These are phyloP conservation scores for Halcyon leucocephala DNA, from an alignment of 2,797 vertebrate species.

Conservation along the genomic window DNA sequence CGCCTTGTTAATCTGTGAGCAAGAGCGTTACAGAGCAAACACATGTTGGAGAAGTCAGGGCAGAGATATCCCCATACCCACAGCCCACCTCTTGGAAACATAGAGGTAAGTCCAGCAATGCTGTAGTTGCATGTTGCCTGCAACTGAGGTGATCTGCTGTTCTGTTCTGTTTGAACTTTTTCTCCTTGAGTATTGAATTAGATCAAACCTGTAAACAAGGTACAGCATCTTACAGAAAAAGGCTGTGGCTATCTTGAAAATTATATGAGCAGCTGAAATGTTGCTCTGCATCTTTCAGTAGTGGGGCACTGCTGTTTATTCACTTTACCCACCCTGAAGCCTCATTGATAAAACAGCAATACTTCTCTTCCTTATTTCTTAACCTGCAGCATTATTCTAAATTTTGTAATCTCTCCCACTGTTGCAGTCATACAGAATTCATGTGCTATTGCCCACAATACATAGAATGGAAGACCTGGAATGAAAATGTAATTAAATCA, in stretches of 20 bases:
- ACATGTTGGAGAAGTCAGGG: background rate
- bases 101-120: background rate
- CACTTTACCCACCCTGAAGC: background rate
- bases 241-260: background rate
- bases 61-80: background rate
- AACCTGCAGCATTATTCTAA: background rate
- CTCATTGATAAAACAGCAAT: background rate
- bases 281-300: background rate
- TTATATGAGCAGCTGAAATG: background rate
- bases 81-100: background rate
- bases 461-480: constrained; percentile 19
- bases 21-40: background rate
- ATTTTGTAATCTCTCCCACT: constrained; percentile 22
- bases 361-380: background rate
- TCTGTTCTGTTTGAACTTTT: background rate
- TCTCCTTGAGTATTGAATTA: background rate
- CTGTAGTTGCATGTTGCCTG: background rate
- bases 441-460: constrained; percentile 23
- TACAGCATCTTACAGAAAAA: background rate
- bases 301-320: background rate
- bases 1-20: background rate
- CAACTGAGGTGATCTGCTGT: background rate
- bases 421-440: constrained; percentile 35
- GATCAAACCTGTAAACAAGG: background rate
- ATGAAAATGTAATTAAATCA: constrained; percentile 72